Evolutionary conservation across 1,140 invertebrate species (phyloP).

Genomic region (Brachionus plicatilis): DNA sequence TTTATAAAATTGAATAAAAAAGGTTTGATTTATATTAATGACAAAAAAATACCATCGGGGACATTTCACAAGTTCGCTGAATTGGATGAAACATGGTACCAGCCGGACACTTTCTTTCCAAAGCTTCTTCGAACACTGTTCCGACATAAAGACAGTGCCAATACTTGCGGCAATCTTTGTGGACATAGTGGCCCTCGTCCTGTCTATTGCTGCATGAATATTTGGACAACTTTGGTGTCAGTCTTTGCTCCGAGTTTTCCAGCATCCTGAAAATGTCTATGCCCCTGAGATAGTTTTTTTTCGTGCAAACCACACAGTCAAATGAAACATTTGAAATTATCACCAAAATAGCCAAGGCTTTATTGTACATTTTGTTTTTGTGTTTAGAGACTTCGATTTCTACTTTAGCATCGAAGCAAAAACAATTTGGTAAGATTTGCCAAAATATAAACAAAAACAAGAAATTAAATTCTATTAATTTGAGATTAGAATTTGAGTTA

Average conservation of each 20-base stretch:
- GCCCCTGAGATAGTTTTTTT: neutral
- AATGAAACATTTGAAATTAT: neutral
- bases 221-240: neutral
- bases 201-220: conserved; percentile 15
- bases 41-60: neutral
- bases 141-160: conserved; percentile 40
- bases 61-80: conserved; percentile 27
- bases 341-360: neutral
- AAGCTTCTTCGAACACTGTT: conserved; percentile 1
- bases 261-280: neutral
- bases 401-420: neutral
- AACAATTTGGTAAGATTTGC: neutral
- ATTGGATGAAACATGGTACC: conserved; percentile 30
- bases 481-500: neutral
- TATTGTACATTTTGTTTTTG: neutral
- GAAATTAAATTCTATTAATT: neutral
- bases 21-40: neutral
- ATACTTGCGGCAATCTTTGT: conserved; percentile 32
- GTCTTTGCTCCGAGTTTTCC: neutral
- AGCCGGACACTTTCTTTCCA: conserved; percentile 34
- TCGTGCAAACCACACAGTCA: neutral
- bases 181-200: conserved; percentile 16
- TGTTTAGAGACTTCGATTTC: neutral
- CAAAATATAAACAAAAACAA: neutral
- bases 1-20: neutral